Conservation (phyloP, 2,113 vertebrate genomes). For the Trinectes maculatus region DNA sequence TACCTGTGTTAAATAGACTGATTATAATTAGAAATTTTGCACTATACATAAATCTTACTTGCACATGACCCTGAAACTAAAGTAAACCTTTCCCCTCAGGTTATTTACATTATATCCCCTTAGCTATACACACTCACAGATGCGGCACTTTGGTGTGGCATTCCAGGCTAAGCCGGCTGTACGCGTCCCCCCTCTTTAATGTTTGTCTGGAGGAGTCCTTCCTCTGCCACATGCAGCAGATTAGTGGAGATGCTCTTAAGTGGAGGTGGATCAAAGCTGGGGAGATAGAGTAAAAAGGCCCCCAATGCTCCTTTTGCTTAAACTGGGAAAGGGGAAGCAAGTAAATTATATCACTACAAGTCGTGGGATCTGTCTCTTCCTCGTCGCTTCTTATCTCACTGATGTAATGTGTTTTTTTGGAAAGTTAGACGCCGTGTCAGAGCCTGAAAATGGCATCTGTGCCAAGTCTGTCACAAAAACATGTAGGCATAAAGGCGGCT, state of each 20-base stretch:
- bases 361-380: neutral
- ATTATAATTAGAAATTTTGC: too few relatives aligned
- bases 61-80: neutral
- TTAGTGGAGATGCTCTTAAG: conserved; percentile 19
- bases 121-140: conserved; percentile 25
- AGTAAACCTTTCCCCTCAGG: neutral
- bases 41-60: too few relatives aligned
- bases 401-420: neutral
- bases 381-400: neutral
- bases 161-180: conserved; percentile 27
- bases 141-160: conserved; percentile 23
- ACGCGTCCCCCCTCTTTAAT: conserved; percentile 5
- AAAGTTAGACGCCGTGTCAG: neutral
- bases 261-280: conserved; percentile 7
- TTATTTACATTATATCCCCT: conserved; percentile 41
- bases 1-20: too few relatives aligned
- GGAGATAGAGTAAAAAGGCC: neutral
- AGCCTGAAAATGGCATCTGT: neutral
- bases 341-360: neutral
- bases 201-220: conserved; percentile 23
- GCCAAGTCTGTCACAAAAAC: conserved; percentile 3
- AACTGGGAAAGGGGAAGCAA: neutral
- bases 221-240: conserved; percentile 5
- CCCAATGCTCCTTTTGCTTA: neutral
- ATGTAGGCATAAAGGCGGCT: neutral